Percentiles rank a stretch among this genome's conserved stretches.
Evolutionary conservation across 2,797 vertebrate genomes (phyloP).

Genomic region (Synaphobranchus kaupii): DNA sequence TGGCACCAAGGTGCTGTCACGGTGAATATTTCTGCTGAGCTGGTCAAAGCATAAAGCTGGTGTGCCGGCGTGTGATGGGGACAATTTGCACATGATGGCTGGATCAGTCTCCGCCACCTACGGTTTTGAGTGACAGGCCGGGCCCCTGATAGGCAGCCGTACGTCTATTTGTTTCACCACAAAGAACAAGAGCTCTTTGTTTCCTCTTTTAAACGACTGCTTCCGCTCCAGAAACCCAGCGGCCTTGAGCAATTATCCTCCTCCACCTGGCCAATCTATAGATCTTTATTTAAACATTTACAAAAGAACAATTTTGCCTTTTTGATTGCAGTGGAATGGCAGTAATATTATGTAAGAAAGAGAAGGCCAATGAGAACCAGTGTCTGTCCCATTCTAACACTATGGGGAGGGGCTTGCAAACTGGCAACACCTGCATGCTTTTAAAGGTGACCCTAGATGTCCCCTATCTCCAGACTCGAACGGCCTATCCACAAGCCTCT

Average conservation of each 20-base stretch:
- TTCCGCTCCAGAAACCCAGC: slow-evolving; percentile 13
- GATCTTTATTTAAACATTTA: background rate
- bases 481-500: slow-evolving; percentile 2
- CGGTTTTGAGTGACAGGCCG: no score
- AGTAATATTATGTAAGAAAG: slow-evolving; percentile 3
- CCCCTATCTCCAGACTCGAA: slow-evolving; percentile 7
- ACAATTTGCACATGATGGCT: background rate
- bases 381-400: background rate
- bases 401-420: background rate
- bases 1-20: background rate
- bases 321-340: background rate
- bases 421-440: background rate
- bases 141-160: background rate
- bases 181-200: background rate
- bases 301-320: slow-evolving; percentile 7
- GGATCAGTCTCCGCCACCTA: background rate
- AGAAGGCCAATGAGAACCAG: background rate
- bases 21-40: background rate
- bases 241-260: background rate
- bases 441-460: slow-evolving; percentile 13
- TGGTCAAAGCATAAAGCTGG: background rate
- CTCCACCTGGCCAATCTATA: background rate
- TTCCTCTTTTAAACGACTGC: background rate
- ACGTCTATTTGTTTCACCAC: background rate
- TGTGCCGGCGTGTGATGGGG: background rate